phyloP scores from a whole-genome alignment of 2,888 invertebrate species.

The Cotesia congregata region DNA sequence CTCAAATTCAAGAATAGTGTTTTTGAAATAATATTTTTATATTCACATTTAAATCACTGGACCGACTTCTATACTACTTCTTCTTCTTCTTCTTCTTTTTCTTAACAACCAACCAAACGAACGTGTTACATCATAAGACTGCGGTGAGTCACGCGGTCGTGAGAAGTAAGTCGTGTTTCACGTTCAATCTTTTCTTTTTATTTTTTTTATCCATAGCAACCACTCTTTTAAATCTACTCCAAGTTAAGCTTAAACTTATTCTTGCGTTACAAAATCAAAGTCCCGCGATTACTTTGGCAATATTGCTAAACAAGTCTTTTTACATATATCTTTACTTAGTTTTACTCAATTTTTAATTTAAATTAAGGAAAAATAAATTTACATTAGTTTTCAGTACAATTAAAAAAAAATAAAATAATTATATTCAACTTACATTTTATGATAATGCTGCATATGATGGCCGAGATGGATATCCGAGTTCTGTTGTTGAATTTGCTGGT shows the following conservation, averaged over 20 bases:
- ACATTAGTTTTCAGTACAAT: neutral
- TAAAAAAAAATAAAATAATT: conserved; percentile 28
- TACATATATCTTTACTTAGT: neutral
- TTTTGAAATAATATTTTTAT: conserved; percentile 4
- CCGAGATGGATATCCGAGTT: conserved; percentile 65
- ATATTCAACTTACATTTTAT: conserved; percentile 66
- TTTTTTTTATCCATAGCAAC: conserved; percentile 26
- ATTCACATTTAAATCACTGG: conserved; percentile 35
- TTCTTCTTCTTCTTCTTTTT: conserved; percentile 33
- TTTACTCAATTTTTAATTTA: neutral
- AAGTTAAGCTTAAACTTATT: conserved; percentile 5
- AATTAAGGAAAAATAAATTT: neutral
- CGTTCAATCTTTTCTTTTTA: conserved; percentile 34
- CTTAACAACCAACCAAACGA: conserved; percentile 26
- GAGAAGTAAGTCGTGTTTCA: conserved; percentile 40
- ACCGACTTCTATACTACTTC: conserved; percentile 12
- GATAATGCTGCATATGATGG: conserved; percentile 69
- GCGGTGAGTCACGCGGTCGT: conserved; percentile 44
- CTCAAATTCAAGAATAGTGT: neutral
- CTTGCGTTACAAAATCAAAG: neutral
- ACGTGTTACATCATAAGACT: conserved; percentile 42
- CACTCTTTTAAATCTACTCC: conserved; percentile 11
- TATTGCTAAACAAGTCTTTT: neutral
- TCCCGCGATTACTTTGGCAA: neutral
- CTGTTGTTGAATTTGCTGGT: conserved; percentile 59